Conservation (phyloP, 2,797 vertebrate species). For the Pelodytes ibericus region DNA sequence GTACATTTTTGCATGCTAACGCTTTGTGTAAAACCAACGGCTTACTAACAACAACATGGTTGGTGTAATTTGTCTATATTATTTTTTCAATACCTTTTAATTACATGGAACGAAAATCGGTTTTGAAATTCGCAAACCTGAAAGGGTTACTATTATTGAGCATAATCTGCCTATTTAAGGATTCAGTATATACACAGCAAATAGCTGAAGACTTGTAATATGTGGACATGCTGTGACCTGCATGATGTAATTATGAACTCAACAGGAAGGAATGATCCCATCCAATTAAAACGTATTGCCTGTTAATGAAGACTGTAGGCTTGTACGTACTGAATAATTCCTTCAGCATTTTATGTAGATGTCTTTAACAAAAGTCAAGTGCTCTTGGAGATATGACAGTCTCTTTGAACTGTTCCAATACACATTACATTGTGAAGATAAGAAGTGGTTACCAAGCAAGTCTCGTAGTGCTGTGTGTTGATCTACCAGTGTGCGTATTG, state of each 20-base stretch:
- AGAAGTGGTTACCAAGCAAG: neutral
- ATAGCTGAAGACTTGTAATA: conserved; percentile 25
- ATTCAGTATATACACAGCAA: neutral
- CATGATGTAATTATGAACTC: conserved; percentile 48
- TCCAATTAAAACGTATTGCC: conserved; percentile 48
- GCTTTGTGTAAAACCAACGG: too few species aligned
- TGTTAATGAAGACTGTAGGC: conserved; percentile 37
- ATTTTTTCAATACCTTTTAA: too few species aligned
- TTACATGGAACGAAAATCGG: neutral
- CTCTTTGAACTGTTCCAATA: neutral
- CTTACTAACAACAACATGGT: too few species aligned
- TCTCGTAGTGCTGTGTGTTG: neutral
- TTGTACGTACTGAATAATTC: conserved; percentile 33
- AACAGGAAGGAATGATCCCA: conserved; percentile 40
- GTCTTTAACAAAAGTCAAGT: conserved; percentile 2
- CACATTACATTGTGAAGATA: neutral
- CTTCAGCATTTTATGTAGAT: neutral
- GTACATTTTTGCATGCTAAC: too few species aligned
- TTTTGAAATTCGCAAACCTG: neutral
- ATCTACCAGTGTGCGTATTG: neutral
- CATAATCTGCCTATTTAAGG: conserved; percentile 3
- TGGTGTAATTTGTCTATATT: too few species aligned
- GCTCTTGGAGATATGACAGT: neutral
- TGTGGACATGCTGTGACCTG: conserved; percentile 44
- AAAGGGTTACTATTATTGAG: neutral